Base-by-base conservation (phyloP, 2,113 vertebrate genomes). In the Hippocampus abdominalis region DNA sequence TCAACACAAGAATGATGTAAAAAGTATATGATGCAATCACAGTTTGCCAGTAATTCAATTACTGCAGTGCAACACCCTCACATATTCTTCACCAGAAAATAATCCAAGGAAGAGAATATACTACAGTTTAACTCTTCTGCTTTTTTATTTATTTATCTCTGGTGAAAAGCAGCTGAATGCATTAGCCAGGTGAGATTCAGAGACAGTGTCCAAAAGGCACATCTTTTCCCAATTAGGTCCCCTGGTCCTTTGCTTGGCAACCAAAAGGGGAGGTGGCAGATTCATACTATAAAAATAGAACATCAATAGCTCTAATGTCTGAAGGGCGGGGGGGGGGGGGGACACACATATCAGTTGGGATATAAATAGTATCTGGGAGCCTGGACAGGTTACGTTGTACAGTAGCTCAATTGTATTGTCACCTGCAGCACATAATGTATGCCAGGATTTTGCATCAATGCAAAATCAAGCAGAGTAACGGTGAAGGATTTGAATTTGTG, bases 281-380 rank as follows among this genome's bases (percentile, higher is more conserved):
- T 86, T 88, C 85, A 87, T 81, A 89, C 80, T 86, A 74, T 89
- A 88, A 91, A 94, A 90, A 94, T 88, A 90, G 90, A 89, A 90
- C 89, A 93, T 93, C 82, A 90, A 90, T 91, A 87, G 90, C 87
- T 91, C 81, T 76, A 85, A 36, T 36, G 32, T 36, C 32, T 36
- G 32, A 36, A 36, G 32, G 92, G 94, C 93, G 95, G 80, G 68
- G 84, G 94, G 93, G 94, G 94, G 94, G 93, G 94, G 70, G 60
- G 71, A 75, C 64, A 82, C 82, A 83, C 92, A 93, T 88, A 87
- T 91, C 89, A 91, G 80, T 77, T 85, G 62, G 84, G 89, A 92
- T 96, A 96, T 94, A 97, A 95, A 97, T 97, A 97, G 92, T 9
- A 32, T 60, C 57, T 18, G 27, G 27, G 6, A 60, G 56, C 84